phyloP scores from a whole-genome alignment of 2,113 vertebrate genomes.

The Trichomycterus rosablanca region DNA sequence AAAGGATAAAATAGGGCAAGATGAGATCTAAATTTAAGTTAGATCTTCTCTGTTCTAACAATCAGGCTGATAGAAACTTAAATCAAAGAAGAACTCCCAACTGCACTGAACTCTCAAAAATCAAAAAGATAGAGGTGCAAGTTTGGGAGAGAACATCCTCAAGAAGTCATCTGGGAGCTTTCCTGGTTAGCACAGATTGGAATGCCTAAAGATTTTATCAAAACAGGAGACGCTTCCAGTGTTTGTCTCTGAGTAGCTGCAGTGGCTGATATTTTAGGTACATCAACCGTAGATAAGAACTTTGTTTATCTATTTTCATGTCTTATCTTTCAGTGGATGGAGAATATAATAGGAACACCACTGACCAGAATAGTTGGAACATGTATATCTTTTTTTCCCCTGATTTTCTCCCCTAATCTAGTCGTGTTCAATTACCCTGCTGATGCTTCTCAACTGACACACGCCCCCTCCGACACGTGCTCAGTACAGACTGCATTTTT shows the following conservation, averaged over 20 bases:
- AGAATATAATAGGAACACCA: too few species aligned
- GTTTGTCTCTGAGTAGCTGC: not conserved
- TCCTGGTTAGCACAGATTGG: constrained; percentile 12
- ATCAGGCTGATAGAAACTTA: constrained; percentile 5
- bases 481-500: too few species aligned
- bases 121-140: constrained; percentile 15
- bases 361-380: too few species aligned
- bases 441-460: too few species aligned
- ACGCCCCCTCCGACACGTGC: too few species aligned
- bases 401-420: too few species aligned
- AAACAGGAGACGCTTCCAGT: not conserved
- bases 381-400: too few species aligned
- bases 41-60: not conserved
- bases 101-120: constrained; percentile 6
- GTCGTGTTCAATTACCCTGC: too few species aligned
- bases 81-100: constrained; percentile 21
- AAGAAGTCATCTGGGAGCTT: constrained; percentile 16
- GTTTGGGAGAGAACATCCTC: constrained; percentile 10
- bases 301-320: too few species aligned
- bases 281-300: too few species aligned
- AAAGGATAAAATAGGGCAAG: constrained; percentile 13
- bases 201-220: constrained; percentile 11
- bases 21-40: constrained; percentile 19
- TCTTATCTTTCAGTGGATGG: too few species aligned
- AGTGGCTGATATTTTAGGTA: not conserved